These are phyloP conservation scores for Silvanus unidentatus DNA, from an alignment of 2,888 invertebrate genomes.

Conservation along the genomic window DNA sequence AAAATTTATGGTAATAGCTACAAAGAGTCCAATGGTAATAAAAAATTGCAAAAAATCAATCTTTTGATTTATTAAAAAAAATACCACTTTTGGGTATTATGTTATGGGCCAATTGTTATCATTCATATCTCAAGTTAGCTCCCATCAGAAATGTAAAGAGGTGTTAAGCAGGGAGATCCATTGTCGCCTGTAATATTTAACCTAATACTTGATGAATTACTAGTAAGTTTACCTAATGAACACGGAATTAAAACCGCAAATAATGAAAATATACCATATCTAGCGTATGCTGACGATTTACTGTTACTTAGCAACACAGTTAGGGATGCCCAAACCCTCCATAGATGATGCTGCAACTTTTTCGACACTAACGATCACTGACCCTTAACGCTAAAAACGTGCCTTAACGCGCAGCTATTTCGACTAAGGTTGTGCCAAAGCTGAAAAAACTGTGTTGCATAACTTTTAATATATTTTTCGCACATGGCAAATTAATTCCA, in stretches of 20 bases:
- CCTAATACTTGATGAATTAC: not conserved
- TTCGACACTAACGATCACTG: slow-evolving; percentile 1
- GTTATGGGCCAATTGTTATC: no score
- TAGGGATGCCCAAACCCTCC: slow-evolving; percentile 3
- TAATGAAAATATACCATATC: not conserved
- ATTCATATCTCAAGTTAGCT: no score
- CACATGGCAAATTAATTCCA: not conserved
- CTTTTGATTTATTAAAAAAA: no score
- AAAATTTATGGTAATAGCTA: no score
- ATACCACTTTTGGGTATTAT: no score
- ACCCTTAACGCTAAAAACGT: slow-evolving; percentile 1
- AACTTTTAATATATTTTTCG: not conserved
- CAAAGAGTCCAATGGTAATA: no score
- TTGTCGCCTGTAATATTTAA: slow-evolving; percentile 4
- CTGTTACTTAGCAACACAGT: not conserved
- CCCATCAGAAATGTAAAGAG: not conserved
- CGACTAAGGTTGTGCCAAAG: not conserved
- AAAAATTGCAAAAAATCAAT: no score
- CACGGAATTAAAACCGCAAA: not conserved
- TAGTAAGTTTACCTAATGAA: not conserved
- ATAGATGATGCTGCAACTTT: slow-evolving; percentile 2
- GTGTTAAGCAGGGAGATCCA: slow-evolving; percentile 5
- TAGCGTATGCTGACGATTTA: slow-evolving; percentile 6
- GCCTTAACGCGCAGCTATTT: not conserved
- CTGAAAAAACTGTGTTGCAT: not conserved